Base-by-base conservation (phyloP, 2,797 vertebrate genomes). In the Sciurus vulgaris region DNA sequence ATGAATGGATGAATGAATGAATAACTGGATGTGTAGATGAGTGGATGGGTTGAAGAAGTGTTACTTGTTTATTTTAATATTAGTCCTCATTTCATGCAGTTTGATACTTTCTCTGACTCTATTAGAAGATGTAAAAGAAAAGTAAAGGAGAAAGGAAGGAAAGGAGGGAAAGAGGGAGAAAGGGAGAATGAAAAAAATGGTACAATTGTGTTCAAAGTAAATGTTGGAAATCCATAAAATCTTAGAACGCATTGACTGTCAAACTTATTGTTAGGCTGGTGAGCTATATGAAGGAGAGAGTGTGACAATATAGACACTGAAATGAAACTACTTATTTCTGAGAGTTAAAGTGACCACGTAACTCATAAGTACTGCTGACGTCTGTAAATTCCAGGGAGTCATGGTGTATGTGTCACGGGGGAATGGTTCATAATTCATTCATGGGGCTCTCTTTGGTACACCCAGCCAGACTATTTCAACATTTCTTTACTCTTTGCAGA, bases 371-470 rank as follows among this genome's bases (percentile, higher is more conserved):
- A 59, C 96, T 97, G 56, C 76, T 67, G 72, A 95, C 96, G 24
- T 38, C 70, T 96, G 81, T 96, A 63, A 77, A 96, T 82, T 89
- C 67, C 73, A 33, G 14, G 79, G 91, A 91, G 93, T 97, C 83
- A 88, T 97, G 96, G 56, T 61, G 67, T 3, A 81, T 76, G 2
- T 92, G 92, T 95, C 93, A 90, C 30, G 78, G 74, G 74, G 22
- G 94, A 98, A 98, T 96, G 94, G 33, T 30, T 96, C 95, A 94
- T 96, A 97, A 97, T 72, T 98, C 93, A 96, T 92, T 96, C 88
- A 81, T 44, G 69, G 90, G 92, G 18, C 72, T 97, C 89, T 44
- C 67, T 69, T 97, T 67, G 15, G 13, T 96, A 56, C 96, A 92
- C 81, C 30, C 65, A 90, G 30, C 74, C 26, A 69, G 95, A 97